phyloP scores from a whole-genome alignment of 2,113 vertebrate species.

The Sclerurus mexicanus region DNA sequence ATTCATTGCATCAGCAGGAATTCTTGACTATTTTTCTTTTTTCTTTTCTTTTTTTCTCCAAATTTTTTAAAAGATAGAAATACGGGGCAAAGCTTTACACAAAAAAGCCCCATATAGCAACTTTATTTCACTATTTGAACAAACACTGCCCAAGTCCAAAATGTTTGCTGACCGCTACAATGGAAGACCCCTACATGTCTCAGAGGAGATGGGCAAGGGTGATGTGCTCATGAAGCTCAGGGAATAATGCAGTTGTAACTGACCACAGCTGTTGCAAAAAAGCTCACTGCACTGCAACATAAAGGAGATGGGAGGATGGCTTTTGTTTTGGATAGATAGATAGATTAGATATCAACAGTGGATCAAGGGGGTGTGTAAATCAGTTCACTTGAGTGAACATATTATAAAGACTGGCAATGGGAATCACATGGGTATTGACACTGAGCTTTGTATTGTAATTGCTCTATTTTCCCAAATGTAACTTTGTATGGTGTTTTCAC shows the following conservation, averaged over 20 bases:
- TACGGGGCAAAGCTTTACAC: neutral
- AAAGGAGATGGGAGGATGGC: neutral
- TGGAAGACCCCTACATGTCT: neutral
- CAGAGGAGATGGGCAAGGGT: neutral
- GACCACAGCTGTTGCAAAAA: neutral
- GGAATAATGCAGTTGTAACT: neutral
- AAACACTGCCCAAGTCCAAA: neutral
- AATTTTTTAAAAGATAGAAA: neutral
- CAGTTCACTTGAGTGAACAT: neutral
- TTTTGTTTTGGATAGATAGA: neutral
- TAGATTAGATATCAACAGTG: neutral
- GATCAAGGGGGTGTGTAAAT: neutral
- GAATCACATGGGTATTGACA: neutral
- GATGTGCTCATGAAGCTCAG: neutral
- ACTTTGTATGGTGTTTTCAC: neutral
- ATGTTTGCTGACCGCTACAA: neutral
- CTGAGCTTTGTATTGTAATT: neutral
- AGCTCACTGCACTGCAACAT: neutral
- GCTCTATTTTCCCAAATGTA: neutral
- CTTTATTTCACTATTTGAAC: neutral
- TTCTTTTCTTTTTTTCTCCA: neutral
- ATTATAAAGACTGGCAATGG: neutral
- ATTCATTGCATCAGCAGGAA: neutral
- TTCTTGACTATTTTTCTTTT: neutral
- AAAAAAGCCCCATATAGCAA: neutral